Percentiles rank a stretch among this genome's conserved stretches.
Evolutionary conservation across 2,888 invertebrate species (phyloP).

Genomic region (Cremastinae sp.): DNA sequence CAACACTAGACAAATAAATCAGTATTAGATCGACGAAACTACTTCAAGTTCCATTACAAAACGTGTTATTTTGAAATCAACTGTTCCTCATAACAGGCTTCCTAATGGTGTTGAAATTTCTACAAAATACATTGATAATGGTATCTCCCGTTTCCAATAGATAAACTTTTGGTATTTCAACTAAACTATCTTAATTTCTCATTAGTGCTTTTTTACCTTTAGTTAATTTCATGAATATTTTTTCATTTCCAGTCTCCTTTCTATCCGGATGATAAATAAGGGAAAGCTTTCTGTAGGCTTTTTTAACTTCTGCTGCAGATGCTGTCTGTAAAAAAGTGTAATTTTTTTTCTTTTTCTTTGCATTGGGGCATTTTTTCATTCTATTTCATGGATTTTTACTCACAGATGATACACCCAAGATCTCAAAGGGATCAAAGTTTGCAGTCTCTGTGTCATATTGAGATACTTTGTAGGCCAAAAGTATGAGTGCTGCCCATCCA

Average conservation of each 20-base stretch:
- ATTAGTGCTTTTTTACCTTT: slow-evolving; percentile 85
- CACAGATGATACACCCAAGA: slow-evolving; percentile 92
- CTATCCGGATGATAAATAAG: slow-evolving; percentile 97
- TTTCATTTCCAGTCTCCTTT: slow-evolving; percentile 96
- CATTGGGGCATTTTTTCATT: too few species aligned
- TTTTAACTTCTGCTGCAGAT: slow-evolving; percentile 94
- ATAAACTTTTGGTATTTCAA: too few species aligned
- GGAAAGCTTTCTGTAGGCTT: slow-evolving; percentile 96
- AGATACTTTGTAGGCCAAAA: slow-evolving; percentile 94
- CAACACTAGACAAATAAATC: too few species aligned
- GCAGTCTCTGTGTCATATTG: slow-evolving; percentile 99
- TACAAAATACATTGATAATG: too few species aligned
- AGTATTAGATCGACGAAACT: too few species aligned
- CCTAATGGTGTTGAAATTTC: too few species aligned
- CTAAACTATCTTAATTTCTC: neutral
- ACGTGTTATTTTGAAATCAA: too few species aligned
- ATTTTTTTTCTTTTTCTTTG: slow-evolving; percentile 11
- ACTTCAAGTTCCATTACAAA: too few species aligned
- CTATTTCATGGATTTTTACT: slow-evolving; percentile 69
- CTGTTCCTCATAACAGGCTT: too few species aligned
- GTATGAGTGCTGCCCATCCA: slow-evolving; percentile 91
- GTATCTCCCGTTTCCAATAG: too few species aligned
- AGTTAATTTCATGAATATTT: slow-evolving; percentile 97
- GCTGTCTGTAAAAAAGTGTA: slow-evolving; percentile 84
- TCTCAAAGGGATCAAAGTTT: slow-evolving; percentile 99